phyloP scores from a whole-genome alignment of 1,140 invertebrate genomes.

The Polypedilum vanderplanki region DNA sequence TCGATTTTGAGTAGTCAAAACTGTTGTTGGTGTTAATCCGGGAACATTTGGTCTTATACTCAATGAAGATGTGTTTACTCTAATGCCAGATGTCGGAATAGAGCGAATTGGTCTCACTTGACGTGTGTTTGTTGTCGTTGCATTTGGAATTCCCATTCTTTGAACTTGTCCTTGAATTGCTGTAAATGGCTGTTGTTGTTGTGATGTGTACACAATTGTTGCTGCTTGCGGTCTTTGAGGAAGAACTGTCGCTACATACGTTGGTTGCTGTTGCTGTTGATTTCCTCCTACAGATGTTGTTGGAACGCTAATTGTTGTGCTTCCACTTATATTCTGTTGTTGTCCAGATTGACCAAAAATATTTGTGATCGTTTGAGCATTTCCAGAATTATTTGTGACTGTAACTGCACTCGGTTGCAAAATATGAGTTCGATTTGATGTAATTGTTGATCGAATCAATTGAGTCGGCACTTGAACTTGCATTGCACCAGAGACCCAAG shows the following conservation, averaged over 20 bases:
- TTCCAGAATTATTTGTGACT: conserved; percentile 22
- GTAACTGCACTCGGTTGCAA: not conserved
- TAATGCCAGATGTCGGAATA: conserved; percentile 37
- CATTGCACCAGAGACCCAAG: conserved; percentile 4
- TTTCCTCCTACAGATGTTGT: not conserved
- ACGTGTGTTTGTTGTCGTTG: conserved; percentile 34
- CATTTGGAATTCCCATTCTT: conserved; percentile 41
- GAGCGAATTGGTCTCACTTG: conserved; percentile 40
- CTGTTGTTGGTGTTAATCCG: conserved; percentile 36
- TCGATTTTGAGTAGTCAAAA: conserved; percentile 35
- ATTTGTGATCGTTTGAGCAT: not conserved
- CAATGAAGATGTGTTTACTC: conserved; percentile 33
- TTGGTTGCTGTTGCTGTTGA: not conserved
- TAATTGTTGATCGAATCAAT: conserved; percentile 8
- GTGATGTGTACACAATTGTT: conserved; percentile 38
- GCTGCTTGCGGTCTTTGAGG: conserved; percentile 42
- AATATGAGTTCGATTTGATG: conserved; percentile 9
- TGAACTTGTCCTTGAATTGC: conserved; percentile 34
- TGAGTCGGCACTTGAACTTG: conserved; percentile 21
- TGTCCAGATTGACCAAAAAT: conserved; percentile 1
- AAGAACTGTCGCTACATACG: conserved; percentile 38
- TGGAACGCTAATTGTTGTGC: not conserved
- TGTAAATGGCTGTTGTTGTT: conserved; percentile 32
- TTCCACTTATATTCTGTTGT: conserved; percentile 6
- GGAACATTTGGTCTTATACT: conserved; percentile 41